A percentile compares a stretch with the other conserved stretches of the same genome.
phyloP scores from a whole-genome alignment of 2,797 vertebrate genomes.

The Triplophysa bombifrons region DNA sequence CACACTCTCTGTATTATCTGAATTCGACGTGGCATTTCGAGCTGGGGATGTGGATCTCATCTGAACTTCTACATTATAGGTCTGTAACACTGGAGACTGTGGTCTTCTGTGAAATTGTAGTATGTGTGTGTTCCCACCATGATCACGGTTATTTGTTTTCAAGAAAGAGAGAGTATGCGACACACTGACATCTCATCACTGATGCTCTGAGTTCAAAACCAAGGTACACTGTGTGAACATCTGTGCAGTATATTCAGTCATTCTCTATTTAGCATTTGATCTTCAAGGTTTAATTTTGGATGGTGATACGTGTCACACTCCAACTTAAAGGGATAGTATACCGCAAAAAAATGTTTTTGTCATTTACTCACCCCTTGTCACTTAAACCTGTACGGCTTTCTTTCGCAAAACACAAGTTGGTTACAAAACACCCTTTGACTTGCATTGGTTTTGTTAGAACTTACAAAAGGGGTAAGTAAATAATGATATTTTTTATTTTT shows the following conservation, averaged over 20 bases:
- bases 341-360: too few species aligned
- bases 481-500: too few species aligned
- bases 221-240: neutral
- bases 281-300: neutral
- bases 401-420: too few species aligned
- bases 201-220: neutral
- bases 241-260: neutral
- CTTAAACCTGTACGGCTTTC: too few species aligned
- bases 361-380: too few species aligned
- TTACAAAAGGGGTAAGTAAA: too few species aligned
- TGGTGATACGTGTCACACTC: neutral
- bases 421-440: too few species aligned
- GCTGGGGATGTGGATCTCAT: constrained; percentile 8
- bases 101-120: neutral
- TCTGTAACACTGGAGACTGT: constrained; percentile 32
- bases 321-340: neutral
- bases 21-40: constrained; percentile 41
- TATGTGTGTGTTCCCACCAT: constrained; percentile 8
- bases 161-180: constrained; percentile 8
- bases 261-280: neutral
- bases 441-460: too few species aligned
- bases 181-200: constrained; percentile 13
- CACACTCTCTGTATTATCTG: constrained; percentile 29
- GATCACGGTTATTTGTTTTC: constrained; percentile 15
- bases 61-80: constrained; percentile 36